Evolutionary conservation across 2,888 invertebrate species (phyloP).

Genomic region (Crossocerus cetratus): DNA sequence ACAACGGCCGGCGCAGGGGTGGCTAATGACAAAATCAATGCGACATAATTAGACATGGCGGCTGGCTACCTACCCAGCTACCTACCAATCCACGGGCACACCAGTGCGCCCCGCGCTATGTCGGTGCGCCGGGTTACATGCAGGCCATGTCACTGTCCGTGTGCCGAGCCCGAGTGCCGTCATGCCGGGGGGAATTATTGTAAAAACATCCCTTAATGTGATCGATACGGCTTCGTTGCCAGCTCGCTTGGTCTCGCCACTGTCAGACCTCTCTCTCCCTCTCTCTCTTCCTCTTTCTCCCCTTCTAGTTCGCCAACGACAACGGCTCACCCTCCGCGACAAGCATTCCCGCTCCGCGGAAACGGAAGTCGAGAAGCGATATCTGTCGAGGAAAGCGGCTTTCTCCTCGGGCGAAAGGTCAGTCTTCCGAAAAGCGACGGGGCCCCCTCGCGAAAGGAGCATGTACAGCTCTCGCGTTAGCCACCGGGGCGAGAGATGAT

Average conservation of each 20-base stretch:
- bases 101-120: conserved; percentile 18
- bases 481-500: too few relatives aligned
- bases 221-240: conserved; percentile 66
- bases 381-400: not conserved
- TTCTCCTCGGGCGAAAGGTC: not conserved
- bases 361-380: conserved; percentile 7
- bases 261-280: conserved; percentile 7
- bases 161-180: conserved; percentile 37
- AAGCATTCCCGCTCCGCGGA: not conserved
- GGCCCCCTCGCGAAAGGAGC: too few relatives aligned
- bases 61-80: conserved; percentile 57
- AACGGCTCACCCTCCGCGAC: not conserved
- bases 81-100: conserved; percentile 37
- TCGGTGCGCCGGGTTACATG: conserved; percentile 15
- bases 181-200: conserved; percentile 67
- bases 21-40: conserved; percentile 77
- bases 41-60: conserved; percentile 76
- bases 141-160: conserved; percentile 29
- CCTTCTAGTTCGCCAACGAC: conserved; percentile 12
- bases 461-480: too few relatives aligned
- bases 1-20: conserved; percentile 64
- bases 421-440: conserved; percentile 7
- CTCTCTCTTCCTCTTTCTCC: not conserved
- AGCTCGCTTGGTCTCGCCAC: conserved; percentile 16
- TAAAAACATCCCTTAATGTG: conserved; percentile 72